Base-by-base conservation (phyloP, 2,797 vertebrate genomes). In the Poecilia wingei region DNA sequence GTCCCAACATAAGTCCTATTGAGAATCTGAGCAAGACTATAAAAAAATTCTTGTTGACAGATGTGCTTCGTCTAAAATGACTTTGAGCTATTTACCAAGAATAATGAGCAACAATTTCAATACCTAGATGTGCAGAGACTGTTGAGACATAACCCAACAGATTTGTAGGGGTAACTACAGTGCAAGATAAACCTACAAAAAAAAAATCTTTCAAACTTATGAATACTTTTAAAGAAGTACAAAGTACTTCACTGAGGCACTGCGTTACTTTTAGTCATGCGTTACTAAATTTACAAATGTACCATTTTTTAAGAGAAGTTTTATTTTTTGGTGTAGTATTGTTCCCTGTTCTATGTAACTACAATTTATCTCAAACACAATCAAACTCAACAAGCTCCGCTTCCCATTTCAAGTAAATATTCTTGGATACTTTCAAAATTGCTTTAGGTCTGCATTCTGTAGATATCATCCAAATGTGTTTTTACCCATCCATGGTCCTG, bases 401-500 rank as follows among this genome's bases (percentile, higher is more conserved):
- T 53, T 53, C 39, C 41, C 22, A 43, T 43, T 43, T 43, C 39
- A 69, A 43, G 66, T 43, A 25, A 0, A 69, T 1, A 41, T 68
- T 12, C 4, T 68, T 41, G 7, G 36, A 66, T 10, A 25, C 36
- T 25, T 25, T 25, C 22, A 41, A 41, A 41, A 41, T 8, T 4
- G 20, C 25, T 69, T 43, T 8, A 69, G 25, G 43, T 69, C 4
- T 43, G 6, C 6, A 2, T 49, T 13, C 6, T 47, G 79, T 18
- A 73, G 12, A 3, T 81, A 59, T 20, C 33, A 61, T 41, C 22
- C 45, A 6, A 77, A 66, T 43, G 7, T n/a, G 14, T 31, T 81
- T 87, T 89, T 87, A 96, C 96, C 94, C 91, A 0, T 95, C 90
- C 14, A 95, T 47, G 33, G 85, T 85, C 68, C 95, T 95, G 53